Evolutionary conservation across 2,797 vertebrate species (phyloP).

Genomic region (Xyrichtys novacula): DNA sequence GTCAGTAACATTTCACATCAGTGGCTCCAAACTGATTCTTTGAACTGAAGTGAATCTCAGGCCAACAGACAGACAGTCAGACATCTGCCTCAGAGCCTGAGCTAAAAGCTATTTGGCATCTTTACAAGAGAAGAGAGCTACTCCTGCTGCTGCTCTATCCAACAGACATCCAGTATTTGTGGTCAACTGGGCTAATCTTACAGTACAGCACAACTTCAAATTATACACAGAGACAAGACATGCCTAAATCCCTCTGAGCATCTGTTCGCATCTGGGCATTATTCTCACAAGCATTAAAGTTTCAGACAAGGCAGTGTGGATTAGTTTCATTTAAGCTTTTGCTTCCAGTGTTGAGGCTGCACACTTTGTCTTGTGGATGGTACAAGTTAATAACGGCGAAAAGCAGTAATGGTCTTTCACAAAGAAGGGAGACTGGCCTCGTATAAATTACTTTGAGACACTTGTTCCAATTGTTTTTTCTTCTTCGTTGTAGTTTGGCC

Average conservation of each 20-base stretch:
- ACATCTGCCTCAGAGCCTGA: slow-evolving; percentile 13
- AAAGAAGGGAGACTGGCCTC: background rate
- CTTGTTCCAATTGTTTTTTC: too few relatives aligned
- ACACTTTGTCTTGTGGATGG: background rate
- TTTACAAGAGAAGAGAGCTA: slow-evolving; percentile 36
- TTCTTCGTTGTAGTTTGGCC: too few relatives aligned
- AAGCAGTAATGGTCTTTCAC: background rate
- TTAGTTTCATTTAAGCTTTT: background rate
- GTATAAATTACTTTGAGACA: too few relatives aligned
- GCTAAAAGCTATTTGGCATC: slow-evolving; percentile 38
- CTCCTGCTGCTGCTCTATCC: slow-evolving; percentile 13
- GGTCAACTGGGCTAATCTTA: slow-evolving; percentile 6
- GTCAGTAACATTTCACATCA: slow-evolving; percentile 37
- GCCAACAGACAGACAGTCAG: slow-evolving; percentile 20
- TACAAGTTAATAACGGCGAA: background rate
- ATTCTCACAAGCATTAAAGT: background rate
- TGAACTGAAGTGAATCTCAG: slow-evolving; percentile 29
- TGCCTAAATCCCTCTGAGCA: background rate
- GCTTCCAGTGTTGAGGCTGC: background rate
- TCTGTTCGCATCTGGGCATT: background rate
- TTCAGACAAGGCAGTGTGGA: background rate
- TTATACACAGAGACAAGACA: background rate
- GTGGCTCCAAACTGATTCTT: slow-evolving; percentile 25
- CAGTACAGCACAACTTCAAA: background rate
- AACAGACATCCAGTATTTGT: slow-evolving; percentile 3